Conservation (phyloP, 2,888 invertebrate genomes). For the Tenthredo mesomela region DNA sequence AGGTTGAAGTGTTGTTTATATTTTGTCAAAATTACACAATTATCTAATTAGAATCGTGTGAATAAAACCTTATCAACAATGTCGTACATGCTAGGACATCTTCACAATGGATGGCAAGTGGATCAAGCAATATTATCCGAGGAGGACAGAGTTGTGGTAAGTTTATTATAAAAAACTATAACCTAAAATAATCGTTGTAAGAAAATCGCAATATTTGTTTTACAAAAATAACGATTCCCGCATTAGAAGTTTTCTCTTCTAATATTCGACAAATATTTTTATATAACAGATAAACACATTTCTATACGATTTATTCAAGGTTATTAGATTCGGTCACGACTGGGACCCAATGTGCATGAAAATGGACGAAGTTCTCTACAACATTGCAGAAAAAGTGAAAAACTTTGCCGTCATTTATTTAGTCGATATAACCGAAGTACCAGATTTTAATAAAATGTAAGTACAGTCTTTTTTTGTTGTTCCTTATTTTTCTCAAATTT, state of each 20-base stretch:
- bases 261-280: slow-evolving; percentile 29
- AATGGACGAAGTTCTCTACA: slow-evolving; percentile 99
- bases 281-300: not conserved
- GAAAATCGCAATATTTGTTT: not conserved
- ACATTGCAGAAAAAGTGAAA: slow-evolving; percentile 98
- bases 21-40: not conserved
- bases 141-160: slow-evolving; percentile 98
- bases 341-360: slow-evolving; percentile 99
- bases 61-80: slow-evolving; percentile 80
- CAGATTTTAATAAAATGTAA: slow-evolving; percentile 99
- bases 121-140: slow-evolving; percentile 99
- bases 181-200: slow-evolving; percentile 8
- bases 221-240: not conserved
- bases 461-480: slow-evolving; percentile 63
- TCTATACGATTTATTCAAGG: slow-evolving; percentile 78
- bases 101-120: slow-evolving; percentile 99
- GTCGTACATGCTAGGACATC: slow-evolving; percentile 99
- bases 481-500: not conserved
- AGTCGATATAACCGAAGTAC: slow-evolving; percentile 98
- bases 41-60: not conserved
- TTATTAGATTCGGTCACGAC: slow-evolving; percentile 99
- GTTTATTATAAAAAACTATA: slow-evolving; percentile 71
- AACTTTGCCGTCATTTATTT: slow-evolving; percentile 99
- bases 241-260: slow-evolving; percentile 21
- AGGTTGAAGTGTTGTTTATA: not conserved